Evolutionary conservation across 2,797 vertebrate species (phyloP).

Genomic region (Pseudomugil tenellus): DNA sequence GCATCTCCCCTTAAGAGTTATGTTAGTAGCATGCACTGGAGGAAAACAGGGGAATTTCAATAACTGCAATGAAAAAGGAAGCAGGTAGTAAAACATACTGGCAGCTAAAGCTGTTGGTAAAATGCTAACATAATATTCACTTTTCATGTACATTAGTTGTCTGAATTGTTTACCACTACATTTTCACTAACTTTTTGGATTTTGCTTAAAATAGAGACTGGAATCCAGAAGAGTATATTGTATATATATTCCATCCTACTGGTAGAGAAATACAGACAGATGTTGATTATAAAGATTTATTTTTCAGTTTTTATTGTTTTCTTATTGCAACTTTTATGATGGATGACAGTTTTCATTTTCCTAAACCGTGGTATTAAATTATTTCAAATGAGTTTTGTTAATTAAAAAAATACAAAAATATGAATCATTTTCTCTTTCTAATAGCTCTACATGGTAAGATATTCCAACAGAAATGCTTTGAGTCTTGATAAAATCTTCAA

Average conservation of each 20-base stretch:
- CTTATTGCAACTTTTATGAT: neutral
- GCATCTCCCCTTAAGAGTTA: constrained; percentile 39
- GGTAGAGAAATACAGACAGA: neutral
- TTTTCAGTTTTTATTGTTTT: neutral
- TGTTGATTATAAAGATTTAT: neutral
- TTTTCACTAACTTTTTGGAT: neutral
- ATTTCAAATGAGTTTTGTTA: neutral
- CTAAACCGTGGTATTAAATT: neutral
- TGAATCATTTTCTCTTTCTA: neutral
- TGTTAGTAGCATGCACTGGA: constrained; percentile 21
- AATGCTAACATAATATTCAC: neutral
- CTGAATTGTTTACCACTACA: neutral
- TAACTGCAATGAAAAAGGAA: neutral
- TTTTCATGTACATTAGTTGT: neutral
- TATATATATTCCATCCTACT: neutral
- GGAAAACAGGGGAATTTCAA: constrained; percentile 15
- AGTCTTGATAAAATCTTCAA: neutral
- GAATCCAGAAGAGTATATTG: too few species aligned
- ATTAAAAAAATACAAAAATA: neutral
- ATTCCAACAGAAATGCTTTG: neutral
- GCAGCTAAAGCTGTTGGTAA: neutral
- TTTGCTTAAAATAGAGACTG: too few species aligned
- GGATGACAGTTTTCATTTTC: neutral
- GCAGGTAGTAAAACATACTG: neutral
- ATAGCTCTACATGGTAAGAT: neutral